Conservation (phyloP, 2,888 invertebrate genomes). For the Agonopterix alstromeriana region DNA sequence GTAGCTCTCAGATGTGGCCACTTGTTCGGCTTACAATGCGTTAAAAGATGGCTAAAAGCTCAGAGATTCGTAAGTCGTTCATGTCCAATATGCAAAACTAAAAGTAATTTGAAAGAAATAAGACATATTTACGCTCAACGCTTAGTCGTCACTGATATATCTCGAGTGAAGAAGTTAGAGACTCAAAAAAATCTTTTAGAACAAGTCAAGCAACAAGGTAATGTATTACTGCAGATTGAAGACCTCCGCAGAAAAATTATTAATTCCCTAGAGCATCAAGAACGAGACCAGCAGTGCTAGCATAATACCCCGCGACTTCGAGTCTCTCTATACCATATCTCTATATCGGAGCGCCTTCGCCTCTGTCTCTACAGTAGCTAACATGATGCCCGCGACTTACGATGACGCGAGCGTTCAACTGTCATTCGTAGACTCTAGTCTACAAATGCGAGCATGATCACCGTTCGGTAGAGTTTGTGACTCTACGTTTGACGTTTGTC, state of each 20-base stretch:
- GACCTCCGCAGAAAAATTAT: conserved; percentile 39
- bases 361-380: too few relatives aligned
- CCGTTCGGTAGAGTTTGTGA: too few relatives aligned
- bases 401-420: too few relatives aligned
- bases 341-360: too few relatives aligned
- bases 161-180: conserved; percentile 82
- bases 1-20: conserved; percentile 94
- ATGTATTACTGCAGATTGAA: conserved; percentile 55
- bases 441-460: too few relatives aligned
- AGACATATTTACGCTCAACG: conserved; percentile 87
- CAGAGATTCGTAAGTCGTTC: conserved; percentile 73
- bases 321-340: too few relatives aligned
- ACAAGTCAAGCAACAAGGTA: conserved; percentile 74
- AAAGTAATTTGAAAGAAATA: conserved; percentile 81
- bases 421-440: too few relatives aligned
- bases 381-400: too few relatives aligned
- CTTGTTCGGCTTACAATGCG: conserved; percentile 90
- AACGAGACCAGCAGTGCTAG: too few relatives aligned
- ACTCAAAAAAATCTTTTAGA: conserved; percentile 77
- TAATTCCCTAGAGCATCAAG: conserved; percentile 42
- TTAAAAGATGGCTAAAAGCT: conserved; percentile 83
- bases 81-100: conserved; percentile 93
- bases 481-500: too few relatives aligned
- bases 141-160: conserved; percentile 85
- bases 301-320: too few relatives aligned